Evolutionary conservation across 2,113 vertebrate genomes (phyloP).

Genomic region (Paradoxurus hermaphroditus): DNA sequence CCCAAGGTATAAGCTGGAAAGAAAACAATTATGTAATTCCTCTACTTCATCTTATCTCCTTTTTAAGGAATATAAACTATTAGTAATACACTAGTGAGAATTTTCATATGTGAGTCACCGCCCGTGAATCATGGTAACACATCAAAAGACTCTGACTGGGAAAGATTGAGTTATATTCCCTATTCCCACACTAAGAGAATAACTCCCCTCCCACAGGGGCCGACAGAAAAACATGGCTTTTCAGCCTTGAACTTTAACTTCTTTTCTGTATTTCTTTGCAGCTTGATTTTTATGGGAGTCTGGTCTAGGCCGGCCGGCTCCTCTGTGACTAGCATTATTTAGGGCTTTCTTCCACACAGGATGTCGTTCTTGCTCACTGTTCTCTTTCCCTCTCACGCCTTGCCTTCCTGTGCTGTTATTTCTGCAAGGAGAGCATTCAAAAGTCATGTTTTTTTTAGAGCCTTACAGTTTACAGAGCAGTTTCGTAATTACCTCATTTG

Average conservation of each 20-base stretch:
- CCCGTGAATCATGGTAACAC: not conserved
- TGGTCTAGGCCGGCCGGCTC: not conserved
- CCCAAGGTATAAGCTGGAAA: not conserved
- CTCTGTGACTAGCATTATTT: not conserved
- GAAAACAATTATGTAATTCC: conserved; percentile 18
- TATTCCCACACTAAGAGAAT: not conserved
- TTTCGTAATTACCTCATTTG: not conserved
- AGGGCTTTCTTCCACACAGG: not conserved
- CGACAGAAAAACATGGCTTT: not conserved
- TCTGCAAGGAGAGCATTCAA: not conserved
- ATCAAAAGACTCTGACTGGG: not conserved
- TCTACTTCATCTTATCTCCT: not conserved
- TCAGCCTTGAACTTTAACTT: conserved; percentile 42
- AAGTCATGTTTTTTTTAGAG: not conserved
- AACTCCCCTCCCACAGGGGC: not conserved
- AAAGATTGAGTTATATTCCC: not conserved
- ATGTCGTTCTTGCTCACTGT: not conserved
- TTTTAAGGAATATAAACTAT: conserved; percentile 21
- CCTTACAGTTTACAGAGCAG: not conserved
- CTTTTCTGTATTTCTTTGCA: not conserved
- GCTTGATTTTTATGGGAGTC: not conserved
- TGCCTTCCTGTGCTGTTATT: not conserved
- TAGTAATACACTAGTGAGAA: not conserved
- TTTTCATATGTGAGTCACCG: not conserved
- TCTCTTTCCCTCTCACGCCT: not conserved